These are phyloP conservation scores for Lymantria dispar DNA, from an alignment of 2,888 invertebrate genomes.

Conservation along the genomic window DNA sequence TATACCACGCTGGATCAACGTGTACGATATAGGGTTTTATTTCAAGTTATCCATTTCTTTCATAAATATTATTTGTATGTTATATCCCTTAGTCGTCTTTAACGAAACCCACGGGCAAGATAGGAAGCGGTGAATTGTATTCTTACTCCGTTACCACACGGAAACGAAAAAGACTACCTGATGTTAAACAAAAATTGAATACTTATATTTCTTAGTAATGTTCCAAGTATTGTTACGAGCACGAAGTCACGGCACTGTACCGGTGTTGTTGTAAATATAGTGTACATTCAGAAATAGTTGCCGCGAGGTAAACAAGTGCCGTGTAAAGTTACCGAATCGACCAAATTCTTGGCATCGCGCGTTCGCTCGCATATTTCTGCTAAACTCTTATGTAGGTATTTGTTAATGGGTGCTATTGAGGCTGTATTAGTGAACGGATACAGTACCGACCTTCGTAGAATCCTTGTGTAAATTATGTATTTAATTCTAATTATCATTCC, in stretches of 20 bases:
- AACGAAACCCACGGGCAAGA: too few relatives aligned
- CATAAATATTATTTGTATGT: too few relatives aligned
- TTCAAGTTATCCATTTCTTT: too few relatives aligned
- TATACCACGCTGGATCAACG: too few relatives aligned
- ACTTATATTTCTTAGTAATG: background rate
- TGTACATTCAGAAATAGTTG: constrained; percentile 57
- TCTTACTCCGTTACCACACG: too few relatives aligned
- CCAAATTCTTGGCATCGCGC: constrained; percentile 72
- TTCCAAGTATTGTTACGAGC: constrained; percentile 10
- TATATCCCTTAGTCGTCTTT: too few relatives aligned
- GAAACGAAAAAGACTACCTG: too few relatives aligned
- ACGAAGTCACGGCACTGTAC: constrained; percentile 42
- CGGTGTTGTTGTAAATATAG: constrained; percentile 38
- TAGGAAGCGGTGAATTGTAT: too few relatives aligned
- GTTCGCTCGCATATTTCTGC: constrained; percentile 59
- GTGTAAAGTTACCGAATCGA: constrained; percentile 61
- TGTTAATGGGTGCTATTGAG: constrained; percentile 45
- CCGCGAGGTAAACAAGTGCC: constrained; percentile 70
- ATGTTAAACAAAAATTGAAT: too few relatives aligned
- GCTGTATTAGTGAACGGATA: constrained; percentile 43
- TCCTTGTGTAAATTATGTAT: background rate
- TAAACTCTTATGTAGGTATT: constrained; percentile 38
- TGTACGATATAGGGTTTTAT: too few relatives aligned
- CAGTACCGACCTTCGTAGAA: constrained; percentile 16
- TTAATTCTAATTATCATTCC: too few relatives aligned